Base-by-base conservation (phyloP, 2,113 vertebrate genomes). In the Chunga burmeisteri region DNA sequence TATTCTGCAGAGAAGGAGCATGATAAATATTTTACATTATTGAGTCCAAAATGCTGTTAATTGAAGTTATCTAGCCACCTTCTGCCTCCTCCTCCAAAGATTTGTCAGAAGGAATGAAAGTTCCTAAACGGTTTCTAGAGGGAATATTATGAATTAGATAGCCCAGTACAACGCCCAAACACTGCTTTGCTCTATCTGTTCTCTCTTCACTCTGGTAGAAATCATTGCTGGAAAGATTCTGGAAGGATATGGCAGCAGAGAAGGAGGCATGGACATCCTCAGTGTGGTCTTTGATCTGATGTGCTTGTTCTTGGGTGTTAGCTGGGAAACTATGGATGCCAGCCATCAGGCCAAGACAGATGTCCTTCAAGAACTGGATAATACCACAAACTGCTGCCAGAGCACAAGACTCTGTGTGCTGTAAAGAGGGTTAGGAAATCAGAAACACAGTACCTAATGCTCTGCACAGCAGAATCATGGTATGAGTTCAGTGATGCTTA, bases 201-300 rank as follows among this genome's bases (percentile, higher is more conserved):
- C 96, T 98, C 59, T 98, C 96, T 2, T 98, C 98, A 75, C 97
- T 99, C 85, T 97, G 97, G 21, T 95, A 95, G 61, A 99, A 93
- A 70, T 98, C 55, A 22, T 92, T 34, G 11, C 97, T 93, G 7
- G 98, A 98, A 81, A 99, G 97, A 86, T 97, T 94, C 59, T 94
- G 77, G 61, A 97, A 97, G 66, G 95, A 96, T 86, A 75, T 97
- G 68, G 96, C 81, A 47, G 81, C 88, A 7, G 97, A 88, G 30
- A 99, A 98, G 36, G 98, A 98, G 56, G 97, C 93, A 46, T 98
- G 98, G 22, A 99, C 97, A 25, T 98, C 98, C 36, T 98, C 98
- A 13, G 97, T 96, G 7, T 98, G 96, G 30, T 30, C 93, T 50
- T 97, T 95, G 1, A 98, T 98, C 10, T 91, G 97, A 81, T 96